These are phyloP conservation scores for Crotalus helleri DNA, from an alignment of 2,113 vertebrate species.

Conservation along the genomic window DNA sequence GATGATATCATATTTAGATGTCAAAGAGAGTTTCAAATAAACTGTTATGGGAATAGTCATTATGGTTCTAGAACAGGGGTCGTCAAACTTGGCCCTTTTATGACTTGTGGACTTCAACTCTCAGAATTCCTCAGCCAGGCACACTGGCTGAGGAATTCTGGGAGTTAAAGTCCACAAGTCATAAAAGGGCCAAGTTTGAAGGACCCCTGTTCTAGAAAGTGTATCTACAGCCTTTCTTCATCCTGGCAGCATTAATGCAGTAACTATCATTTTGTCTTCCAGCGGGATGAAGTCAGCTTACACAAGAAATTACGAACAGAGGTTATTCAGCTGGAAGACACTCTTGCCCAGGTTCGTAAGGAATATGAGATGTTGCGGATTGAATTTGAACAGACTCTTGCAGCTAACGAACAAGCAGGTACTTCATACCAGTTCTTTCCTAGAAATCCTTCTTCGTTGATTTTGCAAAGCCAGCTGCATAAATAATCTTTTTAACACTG, in stretches of 20 bases:
- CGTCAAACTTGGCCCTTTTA: no score
- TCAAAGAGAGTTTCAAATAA: background rate
- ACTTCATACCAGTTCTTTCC: background rate
- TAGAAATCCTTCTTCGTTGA: background rate
- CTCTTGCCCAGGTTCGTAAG: conserved; percentile 93
- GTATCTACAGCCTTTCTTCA: background rate
- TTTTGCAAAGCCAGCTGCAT: background rate
- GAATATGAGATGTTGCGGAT: conserved; percentile 98
- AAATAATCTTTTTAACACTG: background rate
- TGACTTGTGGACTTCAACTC: no score
- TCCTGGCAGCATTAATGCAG: background rate
- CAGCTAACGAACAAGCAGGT: conserved; percentile 98
- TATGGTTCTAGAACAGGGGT: background rate
- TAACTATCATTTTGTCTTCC: conserved; percentile 5
- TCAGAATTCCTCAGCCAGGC: no score
- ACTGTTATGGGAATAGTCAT: background rate
- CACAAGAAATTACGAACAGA: conserved; percentile 96
- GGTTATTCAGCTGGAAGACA: conserved; percentile 98
- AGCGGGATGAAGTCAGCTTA: conserved; percentile 93
- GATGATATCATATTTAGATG: background rate
- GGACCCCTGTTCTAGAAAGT: background rate
- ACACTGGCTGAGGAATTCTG: no score
- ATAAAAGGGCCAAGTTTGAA: no score
- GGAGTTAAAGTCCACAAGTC: no score
- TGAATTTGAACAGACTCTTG: conserved; percentile 95